Evolutionary conservation across 2,113 vertebrate species (phyloP), one percentile per base, ranked within the genome.

Genomic region (Eubucco bourcierii): DNA sequence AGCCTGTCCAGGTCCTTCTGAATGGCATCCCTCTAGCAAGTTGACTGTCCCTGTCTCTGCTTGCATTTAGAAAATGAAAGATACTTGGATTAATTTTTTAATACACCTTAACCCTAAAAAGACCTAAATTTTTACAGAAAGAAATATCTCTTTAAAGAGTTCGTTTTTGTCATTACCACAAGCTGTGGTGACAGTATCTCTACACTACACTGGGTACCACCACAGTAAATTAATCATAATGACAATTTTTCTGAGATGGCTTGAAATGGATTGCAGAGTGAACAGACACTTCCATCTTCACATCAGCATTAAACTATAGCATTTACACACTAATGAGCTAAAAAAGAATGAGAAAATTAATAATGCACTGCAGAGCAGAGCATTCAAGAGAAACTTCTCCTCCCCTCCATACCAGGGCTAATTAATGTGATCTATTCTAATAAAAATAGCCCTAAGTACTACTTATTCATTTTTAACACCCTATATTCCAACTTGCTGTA

Each of bases 281-380:
- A 94, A 85, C 10, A 52, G 65, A 70, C 18, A 73, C 46, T 88
- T 87, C 59, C 65, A 90, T 18, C 46, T 87, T 93, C 64, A 71
- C 81, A 52, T 92, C 68, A 65, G 31, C 37, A 64, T 74, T 74
- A 90, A 65, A 64, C 71, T 47, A 13, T 76, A 94, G 60, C 46
- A 80, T 85, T 89, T 89, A 67, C 93, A 95, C 92, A 47, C 87
- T 95, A 96, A 96, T 90, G 91, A 96, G 67, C 75, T 95, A 89
- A 94, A 96, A 87, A 87, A 7, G 37, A 91, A 80, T 71, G 31
- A 80, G 37, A 91, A 92, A 93, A 93, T 89, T 89, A 96, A 89
- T 77, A 93, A 93, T 74, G 67, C 67, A 60, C 78, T 90, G 76
- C 67, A 90, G 65, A 73, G 60, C 41, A 73, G 7, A 90, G 79